Evolutionary conservation across 2,797 vertebrate genomes (phyloP), one percentile per base, ranked within the genome.

Genomic region (Manis javanica): DNA sequence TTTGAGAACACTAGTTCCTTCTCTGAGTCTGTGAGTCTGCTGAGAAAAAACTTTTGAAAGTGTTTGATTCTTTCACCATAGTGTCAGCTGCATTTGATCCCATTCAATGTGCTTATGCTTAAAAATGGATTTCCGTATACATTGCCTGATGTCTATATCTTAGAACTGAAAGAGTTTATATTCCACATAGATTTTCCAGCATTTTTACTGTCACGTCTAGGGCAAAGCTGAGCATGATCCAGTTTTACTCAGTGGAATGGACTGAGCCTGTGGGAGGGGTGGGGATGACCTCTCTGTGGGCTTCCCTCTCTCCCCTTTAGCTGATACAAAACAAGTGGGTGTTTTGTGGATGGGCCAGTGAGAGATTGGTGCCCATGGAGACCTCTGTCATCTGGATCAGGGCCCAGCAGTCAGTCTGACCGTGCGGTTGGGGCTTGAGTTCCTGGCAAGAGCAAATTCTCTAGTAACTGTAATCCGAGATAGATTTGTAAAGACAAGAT

Each of bases 31-130:
- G 46, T 46, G 46, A 46, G 46, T 46, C 46, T 46, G 46, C 46
- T 46, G 46, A 46, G 46, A 46, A 55, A 87, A 82, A 94, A 78
- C 81, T 71, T 96, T 72, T 66, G 49, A 39, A 92, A 92, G 31
- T 64, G n/a, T 93, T 94, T 95, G 37, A 89, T 95, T 68, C 57
- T 90, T 93, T 92, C 37, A 61, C 85, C 46, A n/a, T 15, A 51
- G 15, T 66, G 59, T 81, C 61, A 23, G 74, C 74, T 63, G 7
- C n/a, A 93, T 96, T 81, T 87, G 63, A 71, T 94, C 42, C 61
- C 95, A 57, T 93, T 77, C 55, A 63, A 29, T 49, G 18, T 96
- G 51, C 34, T 72, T 95, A 15, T 51, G 34, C 49, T 87, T 78
- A 81, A 90, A 84, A 96, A 55, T 86, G 68, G 69, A 87, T 95